A percentile compares a stretch with the other conserved stretches of the same genome.
phyloP scores from a whole-genome alignment of 2,797 vertebrate genomes.

The Chiloscyllium punctatum region DNA sequence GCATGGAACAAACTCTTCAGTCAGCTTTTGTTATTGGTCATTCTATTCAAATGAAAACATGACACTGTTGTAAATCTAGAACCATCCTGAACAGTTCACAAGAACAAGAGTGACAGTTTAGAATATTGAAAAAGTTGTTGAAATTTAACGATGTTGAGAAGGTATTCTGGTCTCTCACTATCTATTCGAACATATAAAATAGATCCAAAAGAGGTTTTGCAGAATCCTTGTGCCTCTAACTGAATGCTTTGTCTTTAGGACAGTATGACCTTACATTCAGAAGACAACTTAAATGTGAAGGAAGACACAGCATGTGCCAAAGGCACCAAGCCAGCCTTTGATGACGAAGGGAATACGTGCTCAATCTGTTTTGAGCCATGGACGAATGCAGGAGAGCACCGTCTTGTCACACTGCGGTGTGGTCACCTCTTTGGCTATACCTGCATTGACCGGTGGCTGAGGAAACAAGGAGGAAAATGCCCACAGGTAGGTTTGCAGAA shows the following conservation, averaged over 20 bases:
- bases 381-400: conserved; percentile 82
- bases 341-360: conserved; percentile 78
- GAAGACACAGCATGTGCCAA: neutral
- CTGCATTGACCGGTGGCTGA: conserved; percentile 88
- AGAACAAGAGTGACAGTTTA: neutral
- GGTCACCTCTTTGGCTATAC: conserved; percentile 87
- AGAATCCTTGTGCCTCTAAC: neutral
- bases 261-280: neutral
- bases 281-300: conserved; percentile 6
- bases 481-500: conserved; percentile 71
- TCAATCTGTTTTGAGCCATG: conserved; percentile 89
- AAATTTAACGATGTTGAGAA: neutral
- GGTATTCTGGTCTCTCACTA: neutral
- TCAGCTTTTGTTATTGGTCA: neutral
- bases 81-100: neutral
- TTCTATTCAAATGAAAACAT: neutral
- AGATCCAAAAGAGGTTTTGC: neutral
- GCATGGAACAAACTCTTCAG: neutral
- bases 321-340: neutral
- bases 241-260: neutral
- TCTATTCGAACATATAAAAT: neutral
- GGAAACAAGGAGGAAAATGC: conserved; percentile 77
- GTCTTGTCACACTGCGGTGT: conserved; percentile 80
- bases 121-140: neutral
- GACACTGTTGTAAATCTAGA: neutral